These are phyloP conservation scores for Pocillopora meandrina DNA, from an alignment of 92 coral and sea anemone genomes.

Conservation along the genomic window DNA sequence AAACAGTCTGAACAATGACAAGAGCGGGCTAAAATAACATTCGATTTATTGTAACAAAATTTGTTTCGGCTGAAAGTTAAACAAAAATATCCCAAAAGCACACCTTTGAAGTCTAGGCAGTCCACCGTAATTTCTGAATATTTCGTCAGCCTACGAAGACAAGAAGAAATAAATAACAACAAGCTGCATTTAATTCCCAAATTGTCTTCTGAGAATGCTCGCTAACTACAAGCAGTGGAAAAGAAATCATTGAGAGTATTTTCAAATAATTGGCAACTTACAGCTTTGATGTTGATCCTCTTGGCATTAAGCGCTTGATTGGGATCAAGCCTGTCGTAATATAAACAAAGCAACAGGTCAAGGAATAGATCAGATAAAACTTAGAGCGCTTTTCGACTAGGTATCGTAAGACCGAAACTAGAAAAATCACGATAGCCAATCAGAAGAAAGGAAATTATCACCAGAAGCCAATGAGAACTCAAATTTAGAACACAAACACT, in stretches of 20 bases:
- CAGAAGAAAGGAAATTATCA: too few species aligned
- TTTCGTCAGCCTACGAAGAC: constrained; percentile 66
- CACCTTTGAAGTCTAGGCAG: constrained; percentile 86
- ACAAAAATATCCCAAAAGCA: neutral
- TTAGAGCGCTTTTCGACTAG: neutral
- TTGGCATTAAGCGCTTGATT: constrained; percentile 85
- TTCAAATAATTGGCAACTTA: constrained; percentile 37
- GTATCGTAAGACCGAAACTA: neutral
- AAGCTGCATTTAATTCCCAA: neutral
- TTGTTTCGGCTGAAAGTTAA: neutral
- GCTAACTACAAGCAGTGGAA: neutral
- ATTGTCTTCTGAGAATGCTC: too few species aligned
- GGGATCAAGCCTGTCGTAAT: constrained; percentile 71
- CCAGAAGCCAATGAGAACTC: too few species aligned
- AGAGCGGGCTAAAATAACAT: too few species aligned
- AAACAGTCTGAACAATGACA: too few species aligned
- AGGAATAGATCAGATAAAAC: neutral
- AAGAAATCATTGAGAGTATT: neutral
- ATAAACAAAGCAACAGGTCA: neutral
- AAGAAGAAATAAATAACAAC: neutral
- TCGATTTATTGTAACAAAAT: neutral
- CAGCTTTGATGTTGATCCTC: constrained; percentile 79
- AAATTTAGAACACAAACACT: neutral
- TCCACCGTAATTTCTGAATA: constrained; percentile 81
- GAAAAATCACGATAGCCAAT: neutral